Base-by-base conservation (phyloP, 1,140 invertebrate species). In the Stegodyphus mimosarum region DNA sequence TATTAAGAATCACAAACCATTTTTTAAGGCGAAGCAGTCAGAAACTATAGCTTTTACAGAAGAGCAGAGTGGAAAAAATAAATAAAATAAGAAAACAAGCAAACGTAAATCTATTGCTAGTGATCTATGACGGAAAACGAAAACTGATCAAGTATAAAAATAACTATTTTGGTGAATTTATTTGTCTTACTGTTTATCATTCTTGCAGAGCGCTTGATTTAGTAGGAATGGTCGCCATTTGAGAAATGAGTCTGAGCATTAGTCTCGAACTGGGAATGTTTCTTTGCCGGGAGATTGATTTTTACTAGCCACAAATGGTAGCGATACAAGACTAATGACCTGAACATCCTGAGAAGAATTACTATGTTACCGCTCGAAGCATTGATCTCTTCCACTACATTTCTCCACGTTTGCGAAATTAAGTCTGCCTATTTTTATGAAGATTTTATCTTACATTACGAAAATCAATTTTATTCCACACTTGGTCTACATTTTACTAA, bases 201-300 rank as follows among this genome's bases (percentile, higher is more conserved):
- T 75, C 63, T 33, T 63, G 48, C 55, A 6, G n/a, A 55, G 48
- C 48, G 73, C 63, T 75, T 60, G 48, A 75, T 75, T 15, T 75
- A 63, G 63, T 55, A 64, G 13, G 60, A 75, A 75, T 75, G 55
- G 73, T 75, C 63, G 11, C 55, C 33, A 5, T 75, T 75, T 63
- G 55, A 60, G n/a, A 48, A 75, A 75, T 75, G 73, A 63, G 49
- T 15, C 5, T 13, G 63, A 75, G 55, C 73, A 75, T 75, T 75
- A 75, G 73, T 33, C 52, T 63, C 48, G 73, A 13, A 75, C 13
- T 50, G 13, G 18, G 10, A 64, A 55, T 33, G 55, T 75, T 51
- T 75, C 60, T 75, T 51, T 60, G 15, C 15, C 63, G 18, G 52
- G 13, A 64, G 17, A 64, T 15, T 10, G 63, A 75, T 52, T 60